Evolutionary conservation across 2,113 vertebrate species (phyloP), one percentile per base, ranked within the genome.

Genomic region (Brachionichthys hirsutus): DNA sequence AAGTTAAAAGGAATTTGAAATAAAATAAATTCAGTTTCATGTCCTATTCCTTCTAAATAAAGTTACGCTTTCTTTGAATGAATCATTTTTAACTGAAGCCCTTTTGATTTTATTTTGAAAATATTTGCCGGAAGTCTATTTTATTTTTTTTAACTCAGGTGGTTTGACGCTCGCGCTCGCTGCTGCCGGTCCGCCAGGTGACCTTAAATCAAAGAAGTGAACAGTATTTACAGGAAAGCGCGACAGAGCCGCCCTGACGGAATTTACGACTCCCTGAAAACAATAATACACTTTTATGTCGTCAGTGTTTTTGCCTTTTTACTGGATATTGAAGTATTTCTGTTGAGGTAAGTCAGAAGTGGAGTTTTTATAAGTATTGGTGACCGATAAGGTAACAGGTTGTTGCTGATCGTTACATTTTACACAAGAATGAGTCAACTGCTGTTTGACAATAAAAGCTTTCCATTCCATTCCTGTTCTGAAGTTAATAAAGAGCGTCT

Each of bases 91-190:
- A 12, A 4, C 9, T 35, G 18, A 0, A 18, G 34, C 1, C 1
- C 1, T 19, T 0, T 42, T 10, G 8, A 0, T 36, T 67, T 82
- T 82, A 70, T 70, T 78, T 68, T 80, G 71, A 82, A 76, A 68
- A 49, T 20, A 0, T 13, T 13, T 7, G 0, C 34, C 54, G 76
- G 70, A 77, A 64, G 40, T 43, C n/a, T 13, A 34, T n/a, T 34
- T 3, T 30, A 4, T 30, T 30, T 30, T 30, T 30, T 30, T 30
- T n/a, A n/a, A n/a, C n/a, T n/a, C 24, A 30, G 24, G 24, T 30
- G 3, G 24, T 30, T 30, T 30, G 24, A 30, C 4, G 24, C 24
- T 30, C 24, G 24, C 24, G 24, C 24, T 30, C 24, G 24, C 5
- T 30, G 24, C 24, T 30, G 24, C 24, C 5, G 24, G 5, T 30